Evolutionary conservation across 2,888 invertebrate genomes (phyloP), one percentile per base, ranked within the genome.

Genomic region (Siphonodentalium dalli): DNA sequence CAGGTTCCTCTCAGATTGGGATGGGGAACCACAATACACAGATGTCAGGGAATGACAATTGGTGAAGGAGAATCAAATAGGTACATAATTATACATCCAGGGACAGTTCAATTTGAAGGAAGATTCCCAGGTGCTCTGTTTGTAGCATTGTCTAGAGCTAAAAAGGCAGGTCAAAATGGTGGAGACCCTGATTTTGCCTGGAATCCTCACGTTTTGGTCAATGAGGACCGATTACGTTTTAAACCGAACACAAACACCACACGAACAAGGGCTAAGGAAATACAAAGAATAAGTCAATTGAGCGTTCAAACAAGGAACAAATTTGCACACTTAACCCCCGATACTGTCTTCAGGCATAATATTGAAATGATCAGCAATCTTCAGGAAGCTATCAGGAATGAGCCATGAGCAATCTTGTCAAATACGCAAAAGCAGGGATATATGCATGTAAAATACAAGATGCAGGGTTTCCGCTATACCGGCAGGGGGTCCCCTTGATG

Each of bases 111-210:
- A 4, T 62, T 60, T 59, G 59, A 64, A 49, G 50, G 55, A 1
- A 37, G 15, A 53, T 59, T 52, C 42, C 54, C 61, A 31, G 61
- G 59, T 8, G 61, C 59, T 8, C 28, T 64, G 5, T 61, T 52
- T 61, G 61, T 64, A 38, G 57, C 63, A 8, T 38, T 63, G 1
- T 63, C 61, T 8, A 20, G 58, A 11, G 60, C 63, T 20, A 61
- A 59, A 48, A 31, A 52, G 33, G 34, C 57, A 18, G 64, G 61
- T 4, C 29, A 40, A 33, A 15, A 28, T 6, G 24, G 5, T 18
- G 27, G 13, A 21, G n/a, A 35, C 15, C 58, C 57, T 6, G 63
- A 63, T 40, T 61, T 64, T 54, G 56, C 52, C 8, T 64, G 58
- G 61, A 51, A 64, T 46, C 54, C 56, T 18, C 20, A 28, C n/a